phyloP scores from a whole-genome alignment of 2,888 invertebrate genomes.

The Cerceris ruficornis region DNA sequence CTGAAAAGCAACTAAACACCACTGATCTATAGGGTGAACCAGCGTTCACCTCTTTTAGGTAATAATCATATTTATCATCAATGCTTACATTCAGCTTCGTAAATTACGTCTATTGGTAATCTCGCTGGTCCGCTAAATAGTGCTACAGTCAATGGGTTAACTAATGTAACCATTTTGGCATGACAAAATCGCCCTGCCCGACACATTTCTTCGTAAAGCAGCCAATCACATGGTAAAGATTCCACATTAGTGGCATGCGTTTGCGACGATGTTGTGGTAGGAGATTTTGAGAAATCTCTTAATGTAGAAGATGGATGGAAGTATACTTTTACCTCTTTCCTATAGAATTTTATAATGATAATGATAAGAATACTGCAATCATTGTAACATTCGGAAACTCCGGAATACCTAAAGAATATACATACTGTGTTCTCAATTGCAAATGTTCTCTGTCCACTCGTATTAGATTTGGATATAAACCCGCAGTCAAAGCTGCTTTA shows the following conservation, averaged over 20 bases:
- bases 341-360: constrained; percentile 72
- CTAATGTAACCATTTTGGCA: constrained; percentile 90
- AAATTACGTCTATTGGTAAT: constrained; percentile 83
- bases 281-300: constrained; percentile 78
- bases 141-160: constrained; percentile 91
- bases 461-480: constrained; percentile 94
- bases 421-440: constrained; percentile 86
- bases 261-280: constrained; percentile 74
- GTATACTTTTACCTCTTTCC: constrained; percentile 85
- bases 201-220: constrained; percentile 93
- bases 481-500: constrained; percentile 93
- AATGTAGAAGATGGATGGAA: constrained; percentile 86
- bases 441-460: constrained; percentile 86
- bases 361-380: constrained; percentile 1
- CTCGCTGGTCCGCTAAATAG: constrained; percentile 89
- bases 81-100: constrained; percentile 79
- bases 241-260: constrained; percentile 80
- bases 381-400: not conserved
- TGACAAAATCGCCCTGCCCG: constrained; percentile 87
- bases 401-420: constrained; percentile 32
- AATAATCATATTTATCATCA: not conserved
- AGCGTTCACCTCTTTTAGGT: no score
- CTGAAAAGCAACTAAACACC: no score
- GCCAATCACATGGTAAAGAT: constrained; percentile 89
- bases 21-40: no score